A percentile compares a stretch with the other conserved stretches of the same genome.
These are phyloP conservation scores for Babylonia areolata DNA, from an alignment of 1,140 invertebrate species.

Conservation along the genomic window DNA sequence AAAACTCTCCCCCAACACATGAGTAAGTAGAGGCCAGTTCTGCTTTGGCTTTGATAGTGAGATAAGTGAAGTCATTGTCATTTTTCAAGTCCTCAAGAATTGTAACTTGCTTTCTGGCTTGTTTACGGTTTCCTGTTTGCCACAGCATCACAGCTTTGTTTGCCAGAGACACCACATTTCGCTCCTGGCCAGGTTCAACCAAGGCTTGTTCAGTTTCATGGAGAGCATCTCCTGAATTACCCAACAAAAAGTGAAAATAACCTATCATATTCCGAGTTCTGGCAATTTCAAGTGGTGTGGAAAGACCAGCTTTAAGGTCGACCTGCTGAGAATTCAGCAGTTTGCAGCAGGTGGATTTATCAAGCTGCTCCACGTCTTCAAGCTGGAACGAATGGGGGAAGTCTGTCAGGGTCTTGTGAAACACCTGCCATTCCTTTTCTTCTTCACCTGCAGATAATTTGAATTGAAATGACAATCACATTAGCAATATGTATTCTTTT, in stretches of 20 bases:
- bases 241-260: not conserved
- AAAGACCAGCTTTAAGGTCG: not conserved
- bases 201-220: not conserved
- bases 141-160: slow-evolving; percentile 7
- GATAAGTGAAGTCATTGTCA: not conserved
- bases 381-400: slow-evolving; percentile 29
- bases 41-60: not conserved
- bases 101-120: not conserved
- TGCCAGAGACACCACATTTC: not conserved
- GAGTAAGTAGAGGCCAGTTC: slow-evolving; percentile 14
- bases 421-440: not conserved
- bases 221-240: not conserved
- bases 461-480: too few species aligned
- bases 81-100: not conserved
- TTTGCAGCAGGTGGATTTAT: not conserved
- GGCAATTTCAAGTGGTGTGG: slow-evolving; percentile 1
- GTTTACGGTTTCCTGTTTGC: not conserved
- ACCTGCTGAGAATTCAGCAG: not conserved
- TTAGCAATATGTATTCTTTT: too few species aligned
- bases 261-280: not conserved
- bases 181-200: not conserved
- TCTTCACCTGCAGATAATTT: too few species aligned
- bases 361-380: not conserved
- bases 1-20: not conserved
- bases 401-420: not conserved